phyloP scores from a whole-genome alignment of 2,797 vertebrate genomes.

The Parotocinclus haroldoi region DNA sequence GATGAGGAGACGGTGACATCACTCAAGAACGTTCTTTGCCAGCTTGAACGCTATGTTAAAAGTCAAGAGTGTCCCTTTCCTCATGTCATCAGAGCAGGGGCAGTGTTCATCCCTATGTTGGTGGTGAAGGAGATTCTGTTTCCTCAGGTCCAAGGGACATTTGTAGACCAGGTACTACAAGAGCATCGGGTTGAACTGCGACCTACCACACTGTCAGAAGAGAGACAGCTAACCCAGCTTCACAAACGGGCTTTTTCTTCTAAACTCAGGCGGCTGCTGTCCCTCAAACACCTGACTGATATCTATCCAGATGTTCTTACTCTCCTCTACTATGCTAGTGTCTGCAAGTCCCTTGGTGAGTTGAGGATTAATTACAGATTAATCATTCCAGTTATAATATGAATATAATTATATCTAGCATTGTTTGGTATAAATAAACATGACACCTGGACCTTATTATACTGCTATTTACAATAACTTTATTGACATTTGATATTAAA shows the following conservation, averaged over 20 bases:
- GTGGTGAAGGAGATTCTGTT: slow-evolving; percentile 92
- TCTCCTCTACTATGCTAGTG: slow-evolving; percentile 79
- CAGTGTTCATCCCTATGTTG: slow-evolving; percentile 90
- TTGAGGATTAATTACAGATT: too few species aligned
- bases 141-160: slow-evolving; percentile 72
- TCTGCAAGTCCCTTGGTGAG: slow-evolving; percentile 86
- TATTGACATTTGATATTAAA: too few species aligned
- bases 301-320: slow-evolving; percentile 86
- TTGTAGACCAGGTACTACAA: slow-evolving; percentile 88
- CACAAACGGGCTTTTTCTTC: slow-evolving; percentile 84
- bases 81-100: slow-evolving; percentile 83
- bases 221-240: slow-evolving; percentile 82
- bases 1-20: slow-evolving; percentile 67
- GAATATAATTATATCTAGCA: too few species aligned
- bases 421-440: too few species aligned
- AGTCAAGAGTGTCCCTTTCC: slow-evolving; percentile 83
- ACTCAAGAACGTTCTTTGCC: slow-evolving; percentile 69
- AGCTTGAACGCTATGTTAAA: slow-evolving; percentile 74
- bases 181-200: slow-evolving; percentile 88
- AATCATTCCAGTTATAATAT: too few species aligned
- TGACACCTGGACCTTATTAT: too few species aligned
- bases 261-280: slow-evolving; percentile 87
- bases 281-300: slow-evolving; percentile 85
- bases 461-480: too few species aligned
- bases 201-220: slow-evolving; percentile 92